A percentile compares a stretch with the other conserved stretches of the same genome.
Conservation (phyloP, 2,113 vertebrate species). For the Chauna torquata region DNA sequence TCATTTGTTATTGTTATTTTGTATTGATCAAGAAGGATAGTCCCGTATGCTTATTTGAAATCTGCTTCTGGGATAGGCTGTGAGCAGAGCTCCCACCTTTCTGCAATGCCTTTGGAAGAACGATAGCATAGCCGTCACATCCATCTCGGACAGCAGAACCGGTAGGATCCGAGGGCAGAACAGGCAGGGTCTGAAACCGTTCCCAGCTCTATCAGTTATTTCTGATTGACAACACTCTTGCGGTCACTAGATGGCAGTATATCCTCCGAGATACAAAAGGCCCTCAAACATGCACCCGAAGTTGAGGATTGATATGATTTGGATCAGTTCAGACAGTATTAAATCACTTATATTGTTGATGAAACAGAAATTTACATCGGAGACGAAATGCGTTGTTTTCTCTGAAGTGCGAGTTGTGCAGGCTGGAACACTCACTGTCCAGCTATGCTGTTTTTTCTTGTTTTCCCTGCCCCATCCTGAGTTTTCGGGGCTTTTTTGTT, state of each 20-base stretch:
- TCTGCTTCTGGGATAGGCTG: rapidly evolving
- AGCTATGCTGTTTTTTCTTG: not conserved
- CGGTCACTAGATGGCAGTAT: conserved; percentile 91
- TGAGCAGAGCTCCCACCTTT: not conserved
- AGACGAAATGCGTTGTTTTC: not conserved
- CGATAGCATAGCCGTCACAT: rapidly evolving
- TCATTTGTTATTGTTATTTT: not conserved
- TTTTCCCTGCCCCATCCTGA: not conserved
- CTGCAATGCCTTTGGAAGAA: not conserved
- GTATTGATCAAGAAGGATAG: not conserved
- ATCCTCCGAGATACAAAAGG: conserved; percentile 58
- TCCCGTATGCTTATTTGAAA: not conserved
- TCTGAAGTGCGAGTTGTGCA: not conserved
- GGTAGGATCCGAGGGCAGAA: rapidly evolving
- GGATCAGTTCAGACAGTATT: not conserved
- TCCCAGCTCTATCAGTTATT: rapidly evolving
- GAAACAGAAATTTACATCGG: conserved; percentile 10
- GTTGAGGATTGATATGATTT: not conserved
- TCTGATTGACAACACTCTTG: not conserved
- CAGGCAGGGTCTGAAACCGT: rapidly evolving
- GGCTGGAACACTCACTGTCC: rapidly evolving
- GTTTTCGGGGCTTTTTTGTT: not conserved
- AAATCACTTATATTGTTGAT: conserved; percentile 7
- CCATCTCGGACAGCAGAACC: rapidly evolving
- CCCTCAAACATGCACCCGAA: not conserved